These are phyloP conservation scores for Corythornis leucogaster DNA, from an alignment of 2,797 vertebrate genomes.

Conservation along the genomic window DNA sequence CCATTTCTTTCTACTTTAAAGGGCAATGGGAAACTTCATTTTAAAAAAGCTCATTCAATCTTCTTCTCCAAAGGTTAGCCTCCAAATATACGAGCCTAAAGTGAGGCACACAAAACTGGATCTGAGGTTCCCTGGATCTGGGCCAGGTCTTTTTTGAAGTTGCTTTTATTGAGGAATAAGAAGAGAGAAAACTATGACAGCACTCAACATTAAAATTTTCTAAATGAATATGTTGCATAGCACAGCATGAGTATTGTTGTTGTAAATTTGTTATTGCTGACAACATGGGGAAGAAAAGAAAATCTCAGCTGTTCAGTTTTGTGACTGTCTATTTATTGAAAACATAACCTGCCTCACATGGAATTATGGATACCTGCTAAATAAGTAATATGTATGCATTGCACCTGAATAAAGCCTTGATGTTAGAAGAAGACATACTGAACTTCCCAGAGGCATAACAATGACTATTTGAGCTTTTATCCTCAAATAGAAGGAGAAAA, in stretches of 20 bases:
- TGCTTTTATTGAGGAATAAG: not conserved
- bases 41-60: not conserved
- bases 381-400: constrained; percentile 19
- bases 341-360: not conserved
- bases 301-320: constrained; percentile 42
- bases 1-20: not conserved
- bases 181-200: not conserved
- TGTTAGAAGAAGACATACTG: not conserved
- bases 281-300: constrained; percentile 14
- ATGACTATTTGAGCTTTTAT: not conserved
- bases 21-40: not conserved
- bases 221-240: not conserved
- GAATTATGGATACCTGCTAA: constrained; percentile 34
- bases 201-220: not conserved
- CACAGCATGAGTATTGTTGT: not conserved
- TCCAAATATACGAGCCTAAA: not conserved
- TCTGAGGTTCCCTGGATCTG: not conserved
- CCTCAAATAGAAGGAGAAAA: not conserved
- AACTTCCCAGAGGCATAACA: not conserved
- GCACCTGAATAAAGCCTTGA: not conserved
- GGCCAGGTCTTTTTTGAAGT: not conserved
- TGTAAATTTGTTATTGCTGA: constrained; percentile 38
- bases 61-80: not conserved
- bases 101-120: not conserved
- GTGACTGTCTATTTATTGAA: constrained; percentile 18